phyloP scores from a whole-genome alignment of 2,113 vertebrate genomes.

The Sula dactylatra region DNA sequence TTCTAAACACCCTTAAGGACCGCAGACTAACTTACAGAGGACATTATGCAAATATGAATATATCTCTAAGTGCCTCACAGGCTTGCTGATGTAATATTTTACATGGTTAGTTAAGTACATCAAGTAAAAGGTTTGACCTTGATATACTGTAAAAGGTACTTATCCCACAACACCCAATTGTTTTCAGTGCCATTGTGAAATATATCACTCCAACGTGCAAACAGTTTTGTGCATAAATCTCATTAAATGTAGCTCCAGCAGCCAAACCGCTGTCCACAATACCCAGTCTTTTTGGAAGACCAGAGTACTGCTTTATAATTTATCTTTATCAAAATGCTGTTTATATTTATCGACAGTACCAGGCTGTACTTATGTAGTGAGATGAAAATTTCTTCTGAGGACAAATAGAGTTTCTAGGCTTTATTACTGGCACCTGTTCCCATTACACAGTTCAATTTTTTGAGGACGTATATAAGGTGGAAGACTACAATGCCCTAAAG shows the following conservation, averaged over 20 bases:
- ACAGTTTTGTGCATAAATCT: constrained; percentile 55
- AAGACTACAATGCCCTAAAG: background rate
- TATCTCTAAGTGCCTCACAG: constrained; percentile 84
- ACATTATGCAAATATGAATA: constrained; percentile 98
- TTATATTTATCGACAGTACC: constrained; percentile 19
- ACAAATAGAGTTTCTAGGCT: constrained; percentile 26
- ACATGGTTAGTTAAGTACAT: constrained; percentile 86
- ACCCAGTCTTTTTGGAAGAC: constrained; percentile 19
- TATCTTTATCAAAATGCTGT: constrained; percentile 57
- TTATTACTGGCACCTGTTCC: constrained; percentile 34
- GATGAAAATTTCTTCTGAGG: constrained; percentile 42
- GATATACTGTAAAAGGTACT: constrained; percentile 79
- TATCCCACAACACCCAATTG: constrained; percentile 77
- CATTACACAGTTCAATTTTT: constrained; percentile 7
- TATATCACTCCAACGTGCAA: constrained; percentile 35
- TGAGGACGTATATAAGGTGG: background rate
- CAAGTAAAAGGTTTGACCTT: constrained; percentile 85
- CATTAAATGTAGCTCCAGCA: constrained; percentile 46
- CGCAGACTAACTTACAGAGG: constrained; percentile 91
- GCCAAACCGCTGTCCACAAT: constrained; percentile 49
- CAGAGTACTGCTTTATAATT: constrained; percentile 41
- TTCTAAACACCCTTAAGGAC: constrained; percentile 98
- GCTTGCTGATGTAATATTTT: constrained; percentile 88
- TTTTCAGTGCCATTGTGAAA: constrained; percentile 65
- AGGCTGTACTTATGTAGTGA: constrained; percentile 24